Percentiles rank a stretch among this genome's conserved stretches.
Conservation (phyloP, 2,113 vertebrate genomes). For the Rhegmatorhina hoffmannsi region DNA sequence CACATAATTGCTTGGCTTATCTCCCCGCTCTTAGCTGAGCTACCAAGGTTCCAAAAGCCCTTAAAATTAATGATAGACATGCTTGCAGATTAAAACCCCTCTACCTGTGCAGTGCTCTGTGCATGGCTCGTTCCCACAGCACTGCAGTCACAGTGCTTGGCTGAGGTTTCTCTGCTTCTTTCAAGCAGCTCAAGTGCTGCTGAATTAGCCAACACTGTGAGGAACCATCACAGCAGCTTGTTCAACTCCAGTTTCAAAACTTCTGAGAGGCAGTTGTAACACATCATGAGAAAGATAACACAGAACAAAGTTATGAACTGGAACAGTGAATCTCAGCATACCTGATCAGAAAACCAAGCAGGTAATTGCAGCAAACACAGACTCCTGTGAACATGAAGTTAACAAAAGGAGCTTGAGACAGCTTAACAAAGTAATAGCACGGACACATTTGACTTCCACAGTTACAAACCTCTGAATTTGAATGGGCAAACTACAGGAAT, state of each 20-base stretch:
- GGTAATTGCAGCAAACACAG: neutral
- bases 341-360: neutral
- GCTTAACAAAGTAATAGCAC: neutral
- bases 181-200: neutral
- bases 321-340: neutral
- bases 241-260: neutral
- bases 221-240: neutral
- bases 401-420: neutral
- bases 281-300: neutral
- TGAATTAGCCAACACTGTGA: neutral
- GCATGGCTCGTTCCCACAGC: neutral
- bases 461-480: neutral
- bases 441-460: neutral
- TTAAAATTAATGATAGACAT: neutral
- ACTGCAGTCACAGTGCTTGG: neutral
- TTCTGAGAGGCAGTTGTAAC: neutral
- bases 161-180: neutral
- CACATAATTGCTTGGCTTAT: conserved; percentile 20
- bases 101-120: neutral
- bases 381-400: neutral
- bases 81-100: neutral
- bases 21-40: neutral
- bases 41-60: neutral
- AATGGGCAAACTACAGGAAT: neutral
- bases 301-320: neutral